A percentile compares a stretch with the other conserved stretches of the same genome.
phyloP scores from a whole-genome alignment of 2,888 invertebrate genomes.

The Drosophila buzzatii region DNA sequence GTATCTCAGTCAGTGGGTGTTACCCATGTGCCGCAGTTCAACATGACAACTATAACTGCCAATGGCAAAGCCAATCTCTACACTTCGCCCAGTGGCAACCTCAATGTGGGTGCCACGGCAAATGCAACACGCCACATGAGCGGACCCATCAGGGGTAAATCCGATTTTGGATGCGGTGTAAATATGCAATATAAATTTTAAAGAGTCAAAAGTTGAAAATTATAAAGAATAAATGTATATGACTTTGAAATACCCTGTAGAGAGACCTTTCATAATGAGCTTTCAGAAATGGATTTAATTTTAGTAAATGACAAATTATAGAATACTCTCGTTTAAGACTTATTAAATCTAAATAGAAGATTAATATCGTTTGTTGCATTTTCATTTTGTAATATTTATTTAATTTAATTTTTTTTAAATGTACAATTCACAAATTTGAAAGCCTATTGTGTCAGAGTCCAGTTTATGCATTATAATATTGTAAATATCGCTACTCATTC shows the following conservation, averaged over 20 bases:
- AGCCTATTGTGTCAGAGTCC: not conserved
- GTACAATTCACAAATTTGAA: not conserved
- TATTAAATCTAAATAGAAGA: no score
- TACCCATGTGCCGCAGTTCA: conserved; percentile 68
- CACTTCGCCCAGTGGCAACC: conserved; percentile 65
- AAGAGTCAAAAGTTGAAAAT: not conserved
- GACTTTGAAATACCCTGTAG: not conserved
- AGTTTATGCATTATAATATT: not conserved
- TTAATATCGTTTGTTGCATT: no score
- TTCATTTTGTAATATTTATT: no score
- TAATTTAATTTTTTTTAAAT: no score
- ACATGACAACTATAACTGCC: conserved; percentile 68
- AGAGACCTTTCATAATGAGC: not conserved
- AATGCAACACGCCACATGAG: conserved; percentile 66
- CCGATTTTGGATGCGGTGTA: conserved; percentile 61
- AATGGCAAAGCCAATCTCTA: conserved; percentile 73
- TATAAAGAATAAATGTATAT: not conserved
- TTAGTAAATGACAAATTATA: no score
- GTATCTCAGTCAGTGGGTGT: no score
- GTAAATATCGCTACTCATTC: not conserved
- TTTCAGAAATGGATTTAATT: not conserved
- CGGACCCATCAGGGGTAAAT: conserved; percentile 61
- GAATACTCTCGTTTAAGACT: no score
- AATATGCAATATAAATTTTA: conserved; percentile 68
- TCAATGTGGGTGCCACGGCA: conserved; percentile 74